Base-by-base conservation (phyloP, 2,888 invertebrate species). In the Heterodera filipjevi region DNA sequence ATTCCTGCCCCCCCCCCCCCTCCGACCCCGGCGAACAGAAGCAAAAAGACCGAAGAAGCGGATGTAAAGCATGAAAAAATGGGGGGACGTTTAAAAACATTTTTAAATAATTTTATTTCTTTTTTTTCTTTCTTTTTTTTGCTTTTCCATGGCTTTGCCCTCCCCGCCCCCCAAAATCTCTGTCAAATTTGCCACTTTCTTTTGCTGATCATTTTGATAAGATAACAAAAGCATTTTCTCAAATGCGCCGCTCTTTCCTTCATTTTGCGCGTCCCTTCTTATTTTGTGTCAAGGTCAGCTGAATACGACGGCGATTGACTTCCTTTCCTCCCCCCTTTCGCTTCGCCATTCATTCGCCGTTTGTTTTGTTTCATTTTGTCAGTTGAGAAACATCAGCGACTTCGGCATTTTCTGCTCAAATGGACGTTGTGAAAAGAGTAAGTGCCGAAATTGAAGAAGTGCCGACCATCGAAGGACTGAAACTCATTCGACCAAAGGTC, bases 401-500 rank as follows among this genome's bases (percentile, higher is more conserved):
- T 33, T 30, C 30, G n/a, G 16, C 22, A 30, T 33, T n/a, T 66
- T 66, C 32, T 27, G 27, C 30, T 32, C 16, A 35, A 35, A 68
- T 68, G 68, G 68, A 80, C 66, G 85, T 87, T 12, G 83, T 83
- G 44, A 86, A 86, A 79, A 82, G 88, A 27, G 79, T 85, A 32
- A 82, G 82, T 68, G 82, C 86, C 3, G 85, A 87, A 77, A 85
- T 88, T 71, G 88, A 87, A 66, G 77, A 82, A 0, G 77, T 87
- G 44, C 77, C 76, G 3, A 79, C 79, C 35, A 86, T 89, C 71
- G 85, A 85, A 12, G 88, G 84, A 68, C 77, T 87, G 32, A 86
- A 85, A 66, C 80, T 89, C 44, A 87, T 89, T 76, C 84, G 85
- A 33, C 89, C 88, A 19, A 89, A 89, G 82, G 75, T 64, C 35